Conservation (phyloP, 2,888 invertebrate genomes). For the Tortrix viridana region DNA sequence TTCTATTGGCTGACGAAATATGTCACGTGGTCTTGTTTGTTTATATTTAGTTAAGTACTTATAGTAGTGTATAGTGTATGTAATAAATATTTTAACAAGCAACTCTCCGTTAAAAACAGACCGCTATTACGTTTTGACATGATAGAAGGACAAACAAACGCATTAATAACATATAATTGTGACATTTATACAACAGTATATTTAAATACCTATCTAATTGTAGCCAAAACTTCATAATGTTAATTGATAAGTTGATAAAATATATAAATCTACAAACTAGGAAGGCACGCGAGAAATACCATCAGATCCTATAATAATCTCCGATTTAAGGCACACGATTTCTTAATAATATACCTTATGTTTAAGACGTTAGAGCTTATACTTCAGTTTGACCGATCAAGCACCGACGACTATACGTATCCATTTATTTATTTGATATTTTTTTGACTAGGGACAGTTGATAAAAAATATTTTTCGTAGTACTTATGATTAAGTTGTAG, state of each 20-base stretch:
- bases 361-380: conserved; percentile 32
- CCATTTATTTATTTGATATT: background rate
- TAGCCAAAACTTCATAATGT: conserved; percentile 14
- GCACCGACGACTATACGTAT: conserved; percentile 22
- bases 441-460: conserved; percentile 11
- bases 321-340: conserved; percentile 71
- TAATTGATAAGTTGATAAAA: conserved; percentile 17
- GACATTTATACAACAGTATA: conserved; percentile 26
- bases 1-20: no score
- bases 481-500: no score
- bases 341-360: conserved; percentile 41
- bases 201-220: conserved; percentile 14
- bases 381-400: conserved; percentile 11
- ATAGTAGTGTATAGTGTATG: no score
- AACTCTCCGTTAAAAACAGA: no score
- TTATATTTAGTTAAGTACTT: no score
- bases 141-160: no score
- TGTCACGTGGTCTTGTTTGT: no score
- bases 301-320: conserved; percentile 74
- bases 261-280: conserved; percentile 46
- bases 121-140: no score
- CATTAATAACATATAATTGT: conserved; percentile 24
- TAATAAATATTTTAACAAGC: no score
- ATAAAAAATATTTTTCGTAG: no score
- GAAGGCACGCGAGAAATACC: conserved; percentile 64